These are phyloP conservation scores for Fundulus diaphanus DNA, from an alignment of 2,797 vertebrate genomes.

Conservation along the genomic window DNA sequence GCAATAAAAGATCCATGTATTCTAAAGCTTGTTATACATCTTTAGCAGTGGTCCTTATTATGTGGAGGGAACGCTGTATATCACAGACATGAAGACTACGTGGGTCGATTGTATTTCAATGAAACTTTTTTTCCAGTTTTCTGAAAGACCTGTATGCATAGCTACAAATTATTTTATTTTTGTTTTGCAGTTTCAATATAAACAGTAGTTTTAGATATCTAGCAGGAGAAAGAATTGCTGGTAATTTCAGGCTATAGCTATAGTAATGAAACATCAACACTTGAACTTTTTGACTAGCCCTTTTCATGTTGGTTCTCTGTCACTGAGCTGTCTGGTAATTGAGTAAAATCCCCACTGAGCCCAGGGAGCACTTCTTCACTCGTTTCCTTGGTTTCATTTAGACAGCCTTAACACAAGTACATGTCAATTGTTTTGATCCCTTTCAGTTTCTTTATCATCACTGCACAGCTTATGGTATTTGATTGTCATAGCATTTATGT, in stretches of 20 bases:
- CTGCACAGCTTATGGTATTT: slow-evolving; percentile 64
- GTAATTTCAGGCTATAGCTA: slow-evolving; percentile 13
- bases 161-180: neutral
- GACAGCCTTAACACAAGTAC: slow-evolving; percentile 60
- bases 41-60: neutral
- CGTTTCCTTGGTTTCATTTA: slow-evolving; percentile 33
- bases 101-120: neutral
- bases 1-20: neutral
- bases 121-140: neutral
- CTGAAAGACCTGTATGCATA: neutral
- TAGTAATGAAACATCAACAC: slow-evolving; percentile 37
- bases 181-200: neutral
- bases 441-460: slow-evolving; percentile 61
- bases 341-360: slow-evolving; percentile 55
- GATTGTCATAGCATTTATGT: slow-evolving; percentile 54
- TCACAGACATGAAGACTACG: neutral
- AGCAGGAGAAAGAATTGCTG: slow-evolving; percentile 11
- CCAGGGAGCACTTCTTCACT: slow-evolving; percentile 42
- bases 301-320: slow-evolving; percentile 32
- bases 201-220: slow-evolving; percentile 9
- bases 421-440: slow-evolving; percentile 64
- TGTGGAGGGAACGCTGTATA: neutral
- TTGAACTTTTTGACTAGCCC: slow-evolving; percentile 44
- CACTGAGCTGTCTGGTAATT: slow-evolving; percentile 63
- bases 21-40: neutral